phyloP scores from a whole-genome alignment of 2,113 vertebrate genomes.

The Hyperoodon ampullatus region DNA sequence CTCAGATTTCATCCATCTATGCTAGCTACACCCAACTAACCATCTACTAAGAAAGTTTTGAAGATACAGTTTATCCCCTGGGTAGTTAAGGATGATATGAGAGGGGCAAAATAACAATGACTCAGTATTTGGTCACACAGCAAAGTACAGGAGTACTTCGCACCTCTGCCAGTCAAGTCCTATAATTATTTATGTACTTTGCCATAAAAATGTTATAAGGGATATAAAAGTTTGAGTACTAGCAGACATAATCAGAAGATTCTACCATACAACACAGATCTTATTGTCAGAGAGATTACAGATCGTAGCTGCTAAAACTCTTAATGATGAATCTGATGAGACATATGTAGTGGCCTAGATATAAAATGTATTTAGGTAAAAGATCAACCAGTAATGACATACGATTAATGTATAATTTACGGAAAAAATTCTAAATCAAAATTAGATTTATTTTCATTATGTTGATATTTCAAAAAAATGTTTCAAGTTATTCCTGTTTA shows the following conservation, averaged over 20 bases:
- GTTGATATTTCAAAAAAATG: neutral
- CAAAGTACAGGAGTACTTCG: neutral
- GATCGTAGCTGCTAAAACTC: neutral
- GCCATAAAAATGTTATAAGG: neutral
- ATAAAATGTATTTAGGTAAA: constrained; percentile 37
- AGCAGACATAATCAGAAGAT: neutral
- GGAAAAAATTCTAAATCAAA: constrained; percentile 46
- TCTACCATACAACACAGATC: neutral
- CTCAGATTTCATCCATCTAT: neutral
- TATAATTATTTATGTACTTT: neutral
- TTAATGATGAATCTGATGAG: neutral
- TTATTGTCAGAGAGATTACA: constrained; percentile 6
- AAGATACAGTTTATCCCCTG: neutral
- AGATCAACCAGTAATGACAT: neutral
- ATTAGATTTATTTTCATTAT: neutral
- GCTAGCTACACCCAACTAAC: neutral
- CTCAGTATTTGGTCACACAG: neutral
- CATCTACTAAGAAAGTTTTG: neutral
- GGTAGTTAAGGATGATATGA: neutral
- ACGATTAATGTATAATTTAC: constrained; percentile 1
- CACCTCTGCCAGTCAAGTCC: neutral
- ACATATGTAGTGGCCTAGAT: neutral
- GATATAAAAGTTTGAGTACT: neutral
- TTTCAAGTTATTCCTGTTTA: neutral
- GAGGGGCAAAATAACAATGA: neutral